phyloP scores from a whole-genome alignment of 2,888 invertebrate species.

The Drosophila acutilabella region DNA sequence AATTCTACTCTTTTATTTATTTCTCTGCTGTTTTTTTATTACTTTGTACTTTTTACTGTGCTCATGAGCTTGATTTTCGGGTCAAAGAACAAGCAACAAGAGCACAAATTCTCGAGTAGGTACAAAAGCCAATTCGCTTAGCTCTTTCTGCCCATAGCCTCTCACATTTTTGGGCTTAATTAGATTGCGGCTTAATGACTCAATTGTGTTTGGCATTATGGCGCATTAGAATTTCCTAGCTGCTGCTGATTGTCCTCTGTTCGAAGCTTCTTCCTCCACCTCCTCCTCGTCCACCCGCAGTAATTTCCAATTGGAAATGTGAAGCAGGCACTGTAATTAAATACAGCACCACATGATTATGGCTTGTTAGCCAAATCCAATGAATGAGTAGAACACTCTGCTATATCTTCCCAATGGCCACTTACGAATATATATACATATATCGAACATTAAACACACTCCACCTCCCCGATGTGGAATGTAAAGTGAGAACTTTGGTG shows the following conservation, averaged over 20 bases:
- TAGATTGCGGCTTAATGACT: conserved; percentile 80
- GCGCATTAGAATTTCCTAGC: conserved; percentile 57
- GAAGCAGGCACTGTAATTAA: conserved; percentile 65
- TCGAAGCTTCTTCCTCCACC: background rate
- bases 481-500: conserved; percentile 46
- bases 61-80: conserved; percentile 32
- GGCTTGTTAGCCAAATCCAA: conserved; percentile 77
- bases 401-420: conserved; percentile 52
- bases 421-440: conserved; percentile 36
- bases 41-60: background rate
- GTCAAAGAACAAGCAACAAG: conserved; percentile 61
- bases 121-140: conserved; percentile 28
- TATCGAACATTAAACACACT: conserved; percentile 50
- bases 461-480: conserved; percentile 36
- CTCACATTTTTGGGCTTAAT: conserved; percentile 77
- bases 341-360: conserved; percentile 79
- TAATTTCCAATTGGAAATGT: conserved; percentile 60
- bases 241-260: conserved; percentile 26
- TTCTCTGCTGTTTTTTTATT: conserved; percentile 8
- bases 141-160: conserved; percentile 26
- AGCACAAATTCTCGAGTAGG: conserved; percentile 24
- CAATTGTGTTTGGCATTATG: conserved; percentile 76
- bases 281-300: conserved; percentile 14
- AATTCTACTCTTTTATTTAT: conserved; percentile 16
- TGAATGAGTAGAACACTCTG: conserved; percentile 66